These are phyloP conservation scores for Drosophila sulfurigaster DNA, from an alignment of 1,140 invertebrate species.

Conservation along the genomic window DNA sequence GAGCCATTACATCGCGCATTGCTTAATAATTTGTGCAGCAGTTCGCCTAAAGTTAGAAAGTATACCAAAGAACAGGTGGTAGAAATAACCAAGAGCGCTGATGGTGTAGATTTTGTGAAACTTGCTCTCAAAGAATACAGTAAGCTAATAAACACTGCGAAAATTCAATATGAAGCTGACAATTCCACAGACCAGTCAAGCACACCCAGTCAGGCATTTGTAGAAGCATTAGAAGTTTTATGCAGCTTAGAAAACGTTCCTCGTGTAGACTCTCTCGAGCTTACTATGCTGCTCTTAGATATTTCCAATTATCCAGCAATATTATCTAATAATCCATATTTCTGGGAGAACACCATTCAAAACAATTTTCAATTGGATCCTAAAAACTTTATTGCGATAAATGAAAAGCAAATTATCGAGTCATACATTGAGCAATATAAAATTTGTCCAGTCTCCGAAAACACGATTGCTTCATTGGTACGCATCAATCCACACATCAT, in stretches of 20 bases:
- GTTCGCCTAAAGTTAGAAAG: conserved; percentile 73
- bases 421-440: conserved; percentile 67
- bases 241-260: conserved; percentile 83
- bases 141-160: conserved; percentile 86
- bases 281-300: conserved; percentile 88
- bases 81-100: conserved; percentile 60
- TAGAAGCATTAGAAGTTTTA: conserved; percentile 67
- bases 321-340: conserved; percentile 81
- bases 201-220: conserved; percentile 75
- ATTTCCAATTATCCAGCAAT: conserved; percentile 90
- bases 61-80: conserved; percentile 80
- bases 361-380: conserved; percentile 59
- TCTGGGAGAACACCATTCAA: conserved; percentile 74
- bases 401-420: conserved; percentile 57
- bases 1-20: conserved; percentile 88
- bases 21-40: conserved; percentile 87
- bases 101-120: conserved; percentile 57
- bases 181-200: conserved; percentile 84
- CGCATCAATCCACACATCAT: conserved; percentile 88
- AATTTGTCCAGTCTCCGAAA: conserved; percentile 86
- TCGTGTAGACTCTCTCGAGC: conserved; percentile 85
- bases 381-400: conserved; percentile 59
- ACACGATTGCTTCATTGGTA: conserved; percentile 89
- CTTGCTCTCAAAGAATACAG: conserved; percentile 87
- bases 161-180: conserved; percentile 85